These are phyloP conservation scores for Pseudopodoces humilis DNA, from an alignment of 2,113 vertebrate genomes.

Conservation along the genomic window DNA sequence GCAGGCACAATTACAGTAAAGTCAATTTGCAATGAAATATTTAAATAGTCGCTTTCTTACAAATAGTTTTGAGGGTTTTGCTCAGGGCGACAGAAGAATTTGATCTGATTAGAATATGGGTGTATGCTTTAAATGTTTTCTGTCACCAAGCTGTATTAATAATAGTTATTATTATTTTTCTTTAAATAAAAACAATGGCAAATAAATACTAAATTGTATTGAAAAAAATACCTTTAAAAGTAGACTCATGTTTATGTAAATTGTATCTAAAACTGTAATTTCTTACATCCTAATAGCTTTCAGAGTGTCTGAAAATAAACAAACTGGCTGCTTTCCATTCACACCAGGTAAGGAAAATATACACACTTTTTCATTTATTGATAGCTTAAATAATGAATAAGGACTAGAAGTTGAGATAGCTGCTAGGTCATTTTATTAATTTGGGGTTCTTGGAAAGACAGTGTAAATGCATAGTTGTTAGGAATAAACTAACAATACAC, in stretches of 20 bases:
- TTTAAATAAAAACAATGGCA: not conserved
- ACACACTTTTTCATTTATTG: not conserved
- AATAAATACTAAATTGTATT: not conserved
- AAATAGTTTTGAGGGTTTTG: not conserved
- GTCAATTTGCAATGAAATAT: not conserved
- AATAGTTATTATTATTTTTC: not conserved
- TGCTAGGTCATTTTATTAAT: not conserved
- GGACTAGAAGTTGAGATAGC: not conserved
- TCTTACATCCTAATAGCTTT: not conserved
- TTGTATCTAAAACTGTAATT: not conserved
- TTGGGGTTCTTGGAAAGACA: not conserved
- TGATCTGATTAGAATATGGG: not conserved
- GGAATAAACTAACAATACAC: not conserved
- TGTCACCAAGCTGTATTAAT: not conserved
- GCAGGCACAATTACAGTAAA: not conserved
- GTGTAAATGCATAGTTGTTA: not conserved
- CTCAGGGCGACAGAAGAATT: not conserved
- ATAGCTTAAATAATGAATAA: conserved; percentile 9
- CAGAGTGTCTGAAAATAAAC: not conserved
- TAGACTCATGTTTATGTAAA: not conserved
- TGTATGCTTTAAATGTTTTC: not conserved
- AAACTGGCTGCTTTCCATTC: not conserved
- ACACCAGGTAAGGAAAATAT: not conserved
- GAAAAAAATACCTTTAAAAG: not conserved
- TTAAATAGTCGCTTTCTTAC: not conserved